These are phyloP conservation scores for Brassicogethes aeneus DNA, from an alignment of 2,888 invertebrate genomes.

Conservation along the genomic window DNA sequence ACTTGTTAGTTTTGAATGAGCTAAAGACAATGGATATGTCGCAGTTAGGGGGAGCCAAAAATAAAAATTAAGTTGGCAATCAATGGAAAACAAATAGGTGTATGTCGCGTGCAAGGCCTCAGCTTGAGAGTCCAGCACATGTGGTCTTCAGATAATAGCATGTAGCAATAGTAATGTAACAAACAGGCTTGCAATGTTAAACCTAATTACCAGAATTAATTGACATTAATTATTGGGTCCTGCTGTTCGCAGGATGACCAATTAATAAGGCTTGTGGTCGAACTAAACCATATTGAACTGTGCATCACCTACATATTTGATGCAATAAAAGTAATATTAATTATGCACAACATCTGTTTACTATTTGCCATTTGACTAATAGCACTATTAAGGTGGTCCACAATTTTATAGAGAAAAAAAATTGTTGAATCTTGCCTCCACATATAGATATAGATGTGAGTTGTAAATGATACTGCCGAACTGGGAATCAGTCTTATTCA, in stretches of 20 bases:
- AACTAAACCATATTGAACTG: slow-evolving; percentile 20
- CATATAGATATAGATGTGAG: too few relatives aligned
- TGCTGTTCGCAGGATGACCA: slow-evolving; percentile 28
- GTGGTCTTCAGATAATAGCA: slow-evolving; percentile 29
- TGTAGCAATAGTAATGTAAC: slow-evolving; percentile 28
- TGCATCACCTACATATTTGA: slow-evolving; percentile 7
- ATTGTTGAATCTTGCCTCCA: too few relatives aligned
- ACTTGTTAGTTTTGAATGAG: background rate
- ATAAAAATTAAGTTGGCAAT: slow-evolving; percentile 14
- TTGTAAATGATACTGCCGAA: too few relatives aligned
- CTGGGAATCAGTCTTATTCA: too few relatives aligned
- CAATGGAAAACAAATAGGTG: slow-evolving; percentile 15
- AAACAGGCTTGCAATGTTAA: slow-evolving; percentile 33
- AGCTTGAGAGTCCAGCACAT: slow-evolving; percentile 16
- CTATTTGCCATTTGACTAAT: too few relatives aligned
- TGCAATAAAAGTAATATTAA: slow-evolving; percentile 12
- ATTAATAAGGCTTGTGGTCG: slow-evolving; percentile 32
- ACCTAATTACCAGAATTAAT: slow-evolving; percentile 40
- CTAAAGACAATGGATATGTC: background rate
- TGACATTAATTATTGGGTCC: slow-evolving; percentile 38
- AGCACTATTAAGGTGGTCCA: too few relatives aligned
- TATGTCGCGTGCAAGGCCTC: slow-evolving; percentile 22
- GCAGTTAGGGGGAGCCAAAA: background rate
- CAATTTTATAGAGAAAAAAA: too few relatives aligned
- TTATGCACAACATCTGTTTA: slow-evolving; percentile 11